Conservation (phyloP, 2,888 invertebrate species). For the Cheilosia vulpina region DNA sequence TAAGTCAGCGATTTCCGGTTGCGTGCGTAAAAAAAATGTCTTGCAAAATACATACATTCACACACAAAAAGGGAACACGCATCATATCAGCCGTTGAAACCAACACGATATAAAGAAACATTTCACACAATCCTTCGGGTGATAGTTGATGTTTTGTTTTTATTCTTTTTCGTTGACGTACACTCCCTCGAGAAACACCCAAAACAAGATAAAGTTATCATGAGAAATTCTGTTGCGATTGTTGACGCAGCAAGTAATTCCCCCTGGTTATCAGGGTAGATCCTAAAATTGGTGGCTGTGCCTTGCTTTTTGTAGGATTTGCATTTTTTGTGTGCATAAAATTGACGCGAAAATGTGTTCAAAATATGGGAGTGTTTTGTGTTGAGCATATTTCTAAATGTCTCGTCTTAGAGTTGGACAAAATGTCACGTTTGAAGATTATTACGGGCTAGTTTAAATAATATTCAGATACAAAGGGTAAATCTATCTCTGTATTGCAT, state of each 20-base stretch:
- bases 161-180: constrained; percentile 2
- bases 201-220: constrained; percentile 53
- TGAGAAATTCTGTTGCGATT: constrained; percentile 30
- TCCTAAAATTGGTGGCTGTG: constrained; percentile 7
- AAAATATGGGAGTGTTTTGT: not conserved
- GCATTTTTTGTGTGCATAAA: constrained; percentile 3
- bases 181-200: constrained; percentile 55
- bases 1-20: constrained; percentile 55
- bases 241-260: not conserved
- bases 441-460: no score
- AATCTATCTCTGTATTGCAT: no score
- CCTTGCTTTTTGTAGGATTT: constrained; percentile 2
- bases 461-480: no score
- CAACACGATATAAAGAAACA: constrained; percentile 7
- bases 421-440: no score
- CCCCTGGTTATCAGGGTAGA: constrained; percentile 16
- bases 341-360: not conserved
- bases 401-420: no score
- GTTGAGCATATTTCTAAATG: not conserved
- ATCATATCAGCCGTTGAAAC: constrained; percentile 30
- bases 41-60: constrained; percentile 22
- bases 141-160: constrained; percentile 28
- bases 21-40: constrained; percentile 1
- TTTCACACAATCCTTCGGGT: constrained; percentile 21
- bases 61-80: constrained; percentile 10